Evolutionary conservation across 2,888 invertebrate genomes (phyloP), one percentile per base, ranked within the genome.

Genomic region (Chalcosyrphus nemorum): DNA sequence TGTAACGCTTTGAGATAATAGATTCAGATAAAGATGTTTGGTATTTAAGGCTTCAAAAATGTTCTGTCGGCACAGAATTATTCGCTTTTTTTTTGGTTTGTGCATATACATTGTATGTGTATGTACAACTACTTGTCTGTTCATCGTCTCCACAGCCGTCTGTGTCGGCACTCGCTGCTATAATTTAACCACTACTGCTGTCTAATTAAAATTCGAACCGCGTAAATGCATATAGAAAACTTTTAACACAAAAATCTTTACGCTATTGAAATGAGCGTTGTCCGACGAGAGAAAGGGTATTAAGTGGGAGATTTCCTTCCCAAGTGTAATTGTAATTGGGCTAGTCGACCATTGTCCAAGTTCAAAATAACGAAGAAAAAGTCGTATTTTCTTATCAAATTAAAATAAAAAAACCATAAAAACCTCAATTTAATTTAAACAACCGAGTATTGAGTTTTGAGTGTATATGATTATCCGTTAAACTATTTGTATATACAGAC

Each of bases 161-260:
- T 57, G 21, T 78, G 71, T 72, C 57, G 63, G 65, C 65, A 66
- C 50, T 52, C 24, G 27, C 41, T 72, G 47, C 38, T 56, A 24
- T 78, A 63, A 41, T 59, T 59, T 43, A 66, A 29, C 52, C 59
- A 52, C 47, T 57, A 57, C 72, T 66, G 45, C 24, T 59, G 52
- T 59, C 54, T 38, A 66, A 74, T 80, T 80, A 61, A 74, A 80
- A 80, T 80, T 74, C 80, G 45, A 47, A 9, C 17, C 52, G 66
- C 72, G 66, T 80, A 52, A 32, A 45, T 80, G 52, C 59, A 80
- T 80, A 80, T 74, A 61, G 54, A 59, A 66, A 80, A 54, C 29
- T 71, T 65, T 71, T 50, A 59, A 74, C 57, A 66, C 11, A 65
- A 72, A 72, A 54, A 32, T 66, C 41, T 68, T 52, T 32, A 45